Conservation (phyloP, 2,113 vertebrate species). For the Trichomycterus rosablanca region DNA sequence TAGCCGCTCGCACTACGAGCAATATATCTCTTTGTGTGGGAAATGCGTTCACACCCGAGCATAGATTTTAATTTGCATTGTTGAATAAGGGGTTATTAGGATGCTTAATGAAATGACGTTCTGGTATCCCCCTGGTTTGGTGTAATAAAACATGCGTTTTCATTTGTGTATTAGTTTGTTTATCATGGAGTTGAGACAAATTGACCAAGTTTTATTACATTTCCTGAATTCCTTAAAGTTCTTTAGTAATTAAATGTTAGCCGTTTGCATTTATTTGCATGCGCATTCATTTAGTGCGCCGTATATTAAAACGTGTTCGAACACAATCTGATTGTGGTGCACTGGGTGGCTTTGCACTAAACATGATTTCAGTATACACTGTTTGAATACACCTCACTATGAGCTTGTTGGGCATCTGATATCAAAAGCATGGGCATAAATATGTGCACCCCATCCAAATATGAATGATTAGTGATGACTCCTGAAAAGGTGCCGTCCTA, state of each 20-base stretch:
- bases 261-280: conserved; percentile 11
- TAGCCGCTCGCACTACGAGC: conserved; percentile 44
- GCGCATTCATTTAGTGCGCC: conserved; percentile 4
- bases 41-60: conserved; percentile 38
- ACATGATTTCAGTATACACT: no score
- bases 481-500: no score
- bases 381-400: no score
- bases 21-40: conserved; percentile 43
- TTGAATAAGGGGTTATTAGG: conserved; percentile 49
- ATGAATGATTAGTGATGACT: no score
- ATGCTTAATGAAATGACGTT: conserved; percentile 42
- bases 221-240: conserved; percentile 37
- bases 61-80: conserved; percentile 41
- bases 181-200: conserved; percentile 30
- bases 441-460: no score
- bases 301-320: not conserved
- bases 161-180: conserved; percentile 22
- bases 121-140: conserved; percentile 40
- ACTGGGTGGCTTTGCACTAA: no score
- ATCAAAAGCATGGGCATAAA: no score
- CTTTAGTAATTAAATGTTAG: no score
- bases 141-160: conserved; percentile 47
- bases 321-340: not conserved
- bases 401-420: no score
- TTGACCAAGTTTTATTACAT: conserved; percentile 38